Conservation (phyloP, 35 echinoderm and acorn worm species). For the Anneissia japonica region DNA sequence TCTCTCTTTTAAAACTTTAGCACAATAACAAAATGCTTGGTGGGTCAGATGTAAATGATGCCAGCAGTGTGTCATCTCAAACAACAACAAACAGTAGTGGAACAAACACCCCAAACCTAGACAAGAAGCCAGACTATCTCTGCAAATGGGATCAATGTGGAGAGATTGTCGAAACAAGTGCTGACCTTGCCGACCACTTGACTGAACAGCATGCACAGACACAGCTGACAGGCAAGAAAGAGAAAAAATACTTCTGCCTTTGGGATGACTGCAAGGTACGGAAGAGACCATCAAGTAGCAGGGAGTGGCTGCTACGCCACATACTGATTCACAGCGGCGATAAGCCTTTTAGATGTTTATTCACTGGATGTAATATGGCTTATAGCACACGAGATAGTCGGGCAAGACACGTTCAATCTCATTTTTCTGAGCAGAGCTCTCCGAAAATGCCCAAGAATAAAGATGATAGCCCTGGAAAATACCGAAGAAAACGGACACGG, state of each 20-base stretch:
- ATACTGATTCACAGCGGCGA: slow-evolving; percentile 80
- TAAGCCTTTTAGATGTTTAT: slow-evolving; percentile 81
- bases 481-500: slow-evolving; percentile 35
- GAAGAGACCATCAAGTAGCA: slow-evolving; percentile 75
- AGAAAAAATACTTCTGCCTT: slow-evolving; percentile 75
- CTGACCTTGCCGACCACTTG: slow-evolving; percentile 90
- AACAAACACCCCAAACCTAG: slow-evolving; percentile 45
- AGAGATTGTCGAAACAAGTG: slow-evolving; percentile 59
- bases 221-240: slow-evolving; percentile 57
- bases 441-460: slow-evolving; percentile 71
- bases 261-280: slow-evolving; percentile 98
- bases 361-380: slow-evolving; percentile 68
- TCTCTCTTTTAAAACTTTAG: no score
- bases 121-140: slow-evolving; percentile 64
- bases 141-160: slow-evolving; percentile 91
- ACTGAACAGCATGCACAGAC: slow-evolving; percentile 62
- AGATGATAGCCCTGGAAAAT: slow-evolving; percentile 87
- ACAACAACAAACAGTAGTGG: not conserved
- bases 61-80: not conserved
- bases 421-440: slow-evolving; percentile 58
- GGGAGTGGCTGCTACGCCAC: slow-evolving; percentile 80
- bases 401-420: slow-evolving; percentile 72
- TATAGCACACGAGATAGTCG: slow-evolving; percentile 63
- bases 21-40: not conserved
- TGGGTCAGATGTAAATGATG: not conserved